Evolutionary conservation across 2,888 invertebrate species (phyloP).

Genomic region (Mylabris sibirica): DNA sequence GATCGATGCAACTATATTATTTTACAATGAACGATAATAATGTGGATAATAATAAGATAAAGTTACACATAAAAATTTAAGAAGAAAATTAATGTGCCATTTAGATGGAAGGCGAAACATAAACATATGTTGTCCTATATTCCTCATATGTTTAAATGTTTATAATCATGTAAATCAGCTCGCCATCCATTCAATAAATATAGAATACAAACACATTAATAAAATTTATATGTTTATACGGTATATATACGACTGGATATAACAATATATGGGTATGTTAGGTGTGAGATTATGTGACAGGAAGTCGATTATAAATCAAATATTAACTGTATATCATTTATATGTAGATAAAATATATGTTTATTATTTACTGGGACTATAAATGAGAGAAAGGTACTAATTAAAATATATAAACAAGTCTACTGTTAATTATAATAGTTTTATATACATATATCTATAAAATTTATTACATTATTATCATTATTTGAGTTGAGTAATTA

Average conservation of each 20-base stretch:
- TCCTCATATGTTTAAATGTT: not conserved
- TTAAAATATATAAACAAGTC: conserved; percentile 56
- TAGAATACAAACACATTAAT: conserved; percentile 35
- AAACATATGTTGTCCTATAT: conserved; percentile 10
- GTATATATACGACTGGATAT: conserved; percentile 27
- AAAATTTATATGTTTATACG: conserved; percentile 24
- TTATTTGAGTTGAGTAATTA: conserved; percentile 51
- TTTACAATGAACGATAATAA: conserved; percentile 17
- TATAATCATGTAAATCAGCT: conserved; percentile 33
- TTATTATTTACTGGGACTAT: conserved; percentile 51
- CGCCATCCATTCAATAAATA: conserved; percentile 28
- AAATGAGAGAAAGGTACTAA: conserved; percentile 55
- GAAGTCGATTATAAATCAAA: conserved; percentile 57
- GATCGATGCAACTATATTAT: conserved; percentile 15
- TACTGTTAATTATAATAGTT: conserved; percentile 51
- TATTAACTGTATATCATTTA: conserved; percentile 54
- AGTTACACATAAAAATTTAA: not conserved
- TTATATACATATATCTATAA: conserved; percentile 34
- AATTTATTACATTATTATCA: conserved; percentile 50
- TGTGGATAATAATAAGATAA: not conserved
- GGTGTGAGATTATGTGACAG: conserved; percentile 56
- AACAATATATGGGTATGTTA: conserved; percentile 44
- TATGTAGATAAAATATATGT: conserved; percentile 51
- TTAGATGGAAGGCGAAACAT: not conserved
- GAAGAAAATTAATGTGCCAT: not conserved